A percentile compares a stretch with the other conserved stretches of the same genome.
phyloP scores from a whole-genome alignment of 2,113 vertebrate species.

The Pachycephala philippinensis region DNA sequence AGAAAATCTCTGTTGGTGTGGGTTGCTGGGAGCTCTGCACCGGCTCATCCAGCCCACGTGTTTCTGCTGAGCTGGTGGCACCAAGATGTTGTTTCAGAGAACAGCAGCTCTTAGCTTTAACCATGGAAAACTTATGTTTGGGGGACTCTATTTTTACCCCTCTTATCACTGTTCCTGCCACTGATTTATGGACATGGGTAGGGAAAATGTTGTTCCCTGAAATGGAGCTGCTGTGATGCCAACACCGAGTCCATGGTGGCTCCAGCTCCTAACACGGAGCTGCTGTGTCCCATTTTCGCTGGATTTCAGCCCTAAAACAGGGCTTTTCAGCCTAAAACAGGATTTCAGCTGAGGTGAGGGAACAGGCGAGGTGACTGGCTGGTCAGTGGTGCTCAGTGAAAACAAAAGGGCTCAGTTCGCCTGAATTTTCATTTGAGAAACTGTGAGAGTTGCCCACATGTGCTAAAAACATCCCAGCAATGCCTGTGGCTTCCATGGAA shows the following conservation, averaged over 20 bases:
- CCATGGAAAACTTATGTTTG: background rate
- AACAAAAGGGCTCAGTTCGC: background rate
- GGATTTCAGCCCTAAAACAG: background rate
- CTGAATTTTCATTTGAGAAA: background rate
- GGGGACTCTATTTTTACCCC: conserved; percentile 29
- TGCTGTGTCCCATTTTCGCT: background rate
- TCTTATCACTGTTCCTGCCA: background rate
- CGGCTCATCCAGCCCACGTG: background rate
- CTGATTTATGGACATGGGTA: conserved; percentile 1
- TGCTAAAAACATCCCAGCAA: background rate
- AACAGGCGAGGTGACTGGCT: background rate
- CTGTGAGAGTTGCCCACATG: background rate
- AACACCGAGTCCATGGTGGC: background rate
- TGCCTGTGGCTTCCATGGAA: background rate
- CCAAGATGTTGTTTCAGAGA: conserved; percentile 21
- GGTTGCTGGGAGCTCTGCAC: background rate
- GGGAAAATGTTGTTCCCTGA: background rate
- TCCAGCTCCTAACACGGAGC: background rate
- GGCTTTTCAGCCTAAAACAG: no score
- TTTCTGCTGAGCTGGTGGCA: conserved; percentile 17
- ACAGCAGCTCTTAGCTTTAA: background rate
- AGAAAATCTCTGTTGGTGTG: background rate
- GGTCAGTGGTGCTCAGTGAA: background rate
- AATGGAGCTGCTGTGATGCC: background rate
- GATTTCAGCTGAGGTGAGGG: background rate